phyloP scores from a whole-genome alignment of 2,113 vertebrate genomes.

The Hippolais icterina region DNA sequence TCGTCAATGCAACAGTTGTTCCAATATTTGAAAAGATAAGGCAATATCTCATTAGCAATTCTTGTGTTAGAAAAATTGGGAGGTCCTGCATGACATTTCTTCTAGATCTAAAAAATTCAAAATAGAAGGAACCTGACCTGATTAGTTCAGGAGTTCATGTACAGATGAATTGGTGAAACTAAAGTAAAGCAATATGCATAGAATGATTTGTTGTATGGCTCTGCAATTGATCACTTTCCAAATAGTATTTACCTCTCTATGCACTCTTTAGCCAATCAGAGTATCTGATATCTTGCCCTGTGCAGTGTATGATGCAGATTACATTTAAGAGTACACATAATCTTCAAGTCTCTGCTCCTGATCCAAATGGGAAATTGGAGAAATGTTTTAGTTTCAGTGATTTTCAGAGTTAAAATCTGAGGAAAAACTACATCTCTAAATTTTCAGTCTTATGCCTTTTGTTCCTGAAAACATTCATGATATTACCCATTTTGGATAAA shows the following conservation, averaged over 20 bases:
- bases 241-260: neutral
- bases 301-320: neutral
- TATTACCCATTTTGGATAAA: neutral
- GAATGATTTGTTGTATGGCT: neutral
- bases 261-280: neutral
- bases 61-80: neutral
- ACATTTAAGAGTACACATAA: fast-evolving
- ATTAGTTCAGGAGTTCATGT: neutral
- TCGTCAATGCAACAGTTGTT: neutral
- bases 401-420: neutral
- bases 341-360: neutral
- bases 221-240: neutral
- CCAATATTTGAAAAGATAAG: neutral
- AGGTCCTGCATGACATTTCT: neutral
- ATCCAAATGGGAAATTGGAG: neutral
- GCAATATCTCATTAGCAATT: neutral
- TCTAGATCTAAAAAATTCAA: neutral
- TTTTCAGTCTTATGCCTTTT: neutral
- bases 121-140: neutral
- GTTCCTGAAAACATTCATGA: neutral
- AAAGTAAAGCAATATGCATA: neutral
- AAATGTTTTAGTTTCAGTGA: neutral
- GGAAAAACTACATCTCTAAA: neutral
- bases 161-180: neutral
- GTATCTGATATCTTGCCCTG: neutral